A percentile compares a stretch with the other conserved stretches of the same genome.
phyloP scores from a whole-genome alignment of 2,888 invertebrate species.

The Cryptocheilus praepositus region DNA sequence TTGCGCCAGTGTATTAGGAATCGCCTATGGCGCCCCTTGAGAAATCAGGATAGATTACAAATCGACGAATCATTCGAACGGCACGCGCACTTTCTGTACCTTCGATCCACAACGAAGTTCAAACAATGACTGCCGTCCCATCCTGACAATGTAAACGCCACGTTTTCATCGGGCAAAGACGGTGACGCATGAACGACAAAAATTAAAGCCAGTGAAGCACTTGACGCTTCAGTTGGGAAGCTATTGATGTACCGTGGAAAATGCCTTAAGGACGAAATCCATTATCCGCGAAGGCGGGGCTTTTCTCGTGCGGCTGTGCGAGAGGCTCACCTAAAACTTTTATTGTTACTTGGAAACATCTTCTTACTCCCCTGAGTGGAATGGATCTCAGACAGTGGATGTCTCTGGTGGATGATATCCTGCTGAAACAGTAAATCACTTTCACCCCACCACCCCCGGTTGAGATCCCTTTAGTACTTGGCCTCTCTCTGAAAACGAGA shows the following conservation, averaged over 20 bases:
- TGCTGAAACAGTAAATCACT: constrained; percentile 32
- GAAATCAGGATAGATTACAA: no score
- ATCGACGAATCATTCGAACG: no score
- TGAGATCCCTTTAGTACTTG: background rate
- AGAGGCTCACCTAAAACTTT: constrained; percentile 26
- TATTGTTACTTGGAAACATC: constrained; percentile 34
- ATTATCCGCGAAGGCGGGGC: constrained; percentile 20
- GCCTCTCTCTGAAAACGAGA: constrained; percentile 8
- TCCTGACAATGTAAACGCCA: no score
- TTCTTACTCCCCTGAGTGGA: constrained; percentile 13
- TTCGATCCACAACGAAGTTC: no score
- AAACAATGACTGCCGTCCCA: no score
- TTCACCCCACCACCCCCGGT: background rate
- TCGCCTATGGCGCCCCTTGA: no score
- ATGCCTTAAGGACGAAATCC: constrained; percentile 24
- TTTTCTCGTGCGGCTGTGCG: constrained; percentile 7
- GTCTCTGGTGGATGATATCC: constrained; percentile 13
- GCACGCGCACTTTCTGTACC: no score
- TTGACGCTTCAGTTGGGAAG: constrained; percentile 12
- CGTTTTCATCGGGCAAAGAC: no score
- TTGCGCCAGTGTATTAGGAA: no score
- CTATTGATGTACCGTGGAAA: constrained; percentile 20
- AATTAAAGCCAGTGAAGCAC: constrained; percentile 26
- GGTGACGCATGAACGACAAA: background rate
- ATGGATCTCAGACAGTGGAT: constrained; percentile 7